Percentiles rank a stretch among this genome's conserved stretches.
phyloP scores from a whole-genome alignment of 2,797 vertebrate species.

The Hemitrygon akajei region DNA sequence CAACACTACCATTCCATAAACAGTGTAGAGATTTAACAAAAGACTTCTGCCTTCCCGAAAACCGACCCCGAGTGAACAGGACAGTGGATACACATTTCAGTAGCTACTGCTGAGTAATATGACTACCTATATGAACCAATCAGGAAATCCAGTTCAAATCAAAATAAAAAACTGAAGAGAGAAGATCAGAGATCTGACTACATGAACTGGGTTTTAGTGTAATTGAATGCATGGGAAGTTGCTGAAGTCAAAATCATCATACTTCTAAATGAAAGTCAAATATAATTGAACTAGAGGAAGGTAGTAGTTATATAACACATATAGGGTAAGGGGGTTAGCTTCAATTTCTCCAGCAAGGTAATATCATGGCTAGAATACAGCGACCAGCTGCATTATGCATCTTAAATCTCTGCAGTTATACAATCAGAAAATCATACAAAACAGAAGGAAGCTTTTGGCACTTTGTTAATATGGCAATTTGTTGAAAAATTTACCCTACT shows the following conservation, averaged over 20 bases:
- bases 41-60: neutral
- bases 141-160: neutral
- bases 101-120: neutral
- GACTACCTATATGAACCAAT: neutral
- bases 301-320: neutral
- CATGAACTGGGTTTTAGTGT: neutral
- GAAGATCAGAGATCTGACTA: neutral
- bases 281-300: neutral
- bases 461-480: neutral
- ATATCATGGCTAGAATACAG: neutral
- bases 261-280: neutral
- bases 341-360: neutral
- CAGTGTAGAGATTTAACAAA: neutral
- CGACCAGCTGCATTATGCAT: neutral
- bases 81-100: neutral
- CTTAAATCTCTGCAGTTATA: neutral
- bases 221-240: neutral
- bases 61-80: neutral
- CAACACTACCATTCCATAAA: neutral
- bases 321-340: neutral
- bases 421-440: neutral
- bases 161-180: neutral
- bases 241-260: neutral
- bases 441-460: neutral
- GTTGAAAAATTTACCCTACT: neutral